These are phyloP conservation scores for Alligator sinensis DNA, from an alignment of 2,113 vertebrate genomes.

Conservation along the genomic window DNA sequence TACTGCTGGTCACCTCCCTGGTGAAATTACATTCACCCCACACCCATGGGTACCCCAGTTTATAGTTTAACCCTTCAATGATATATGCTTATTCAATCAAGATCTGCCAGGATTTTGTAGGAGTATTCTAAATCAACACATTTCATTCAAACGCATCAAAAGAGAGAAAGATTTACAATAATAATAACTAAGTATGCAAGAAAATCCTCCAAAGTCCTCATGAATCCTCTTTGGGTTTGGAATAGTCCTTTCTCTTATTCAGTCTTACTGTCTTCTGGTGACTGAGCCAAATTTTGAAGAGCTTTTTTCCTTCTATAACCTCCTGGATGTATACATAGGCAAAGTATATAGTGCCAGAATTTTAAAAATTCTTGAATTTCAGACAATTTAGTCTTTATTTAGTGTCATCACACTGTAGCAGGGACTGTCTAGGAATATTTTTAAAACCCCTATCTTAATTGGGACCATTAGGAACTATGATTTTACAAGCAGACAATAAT, in stretches of 20 bases:
- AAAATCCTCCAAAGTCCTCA: background rate
- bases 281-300: background rate
- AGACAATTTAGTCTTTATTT: background rate
- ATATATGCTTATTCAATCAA: background rate
- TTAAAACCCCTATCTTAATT: background rate
- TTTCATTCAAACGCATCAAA: background rate
- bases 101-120: background rate
- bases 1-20: too few relatives aligned
- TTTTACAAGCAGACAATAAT: background rate
- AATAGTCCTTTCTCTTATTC: background rate
- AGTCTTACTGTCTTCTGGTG: background rate
- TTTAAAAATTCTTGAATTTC: background rate
- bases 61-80: background rate
- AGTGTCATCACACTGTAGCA: background rate
- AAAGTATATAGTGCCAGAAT: background rate
- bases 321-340: background rate
- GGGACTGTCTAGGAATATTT: background rate
- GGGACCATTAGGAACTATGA: background rate
- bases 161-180: background rate
- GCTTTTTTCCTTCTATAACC: background rate
- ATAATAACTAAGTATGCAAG: background rate
- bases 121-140: background rate
- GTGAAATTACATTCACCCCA: background rate
- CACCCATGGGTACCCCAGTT: background rate
- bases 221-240: background rate